Conservation (phyloP, 2,888 invertebrate genomes). For the Cosmia trapezina region DNA sequence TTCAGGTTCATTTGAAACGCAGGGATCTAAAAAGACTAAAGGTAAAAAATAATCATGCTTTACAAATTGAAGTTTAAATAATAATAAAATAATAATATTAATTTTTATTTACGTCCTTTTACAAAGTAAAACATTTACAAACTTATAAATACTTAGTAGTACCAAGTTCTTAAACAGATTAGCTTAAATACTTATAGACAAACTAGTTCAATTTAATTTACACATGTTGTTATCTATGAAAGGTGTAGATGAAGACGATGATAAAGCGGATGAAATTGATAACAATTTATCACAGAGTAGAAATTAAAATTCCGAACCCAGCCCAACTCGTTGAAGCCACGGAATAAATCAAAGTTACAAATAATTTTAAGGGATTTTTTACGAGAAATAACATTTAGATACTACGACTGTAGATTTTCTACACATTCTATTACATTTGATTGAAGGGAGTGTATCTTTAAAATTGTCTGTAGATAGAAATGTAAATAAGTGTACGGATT, state of each 20-base stretch:
- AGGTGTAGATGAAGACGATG: too few species aligned
- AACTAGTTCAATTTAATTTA: too few species aligned
- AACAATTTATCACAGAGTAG: not conserved
- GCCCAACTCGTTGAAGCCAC: not conserved
- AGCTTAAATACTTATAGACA: too few species aligned
- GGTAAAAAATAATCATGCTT: conserved; percentile 18
- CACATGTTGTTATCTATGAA: too few species aligned
- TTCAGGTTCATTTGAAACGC: conserved; percentile 30
- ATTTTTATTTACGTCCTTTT: too few species aligned
- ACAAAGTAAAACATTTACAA: too few species aligned
- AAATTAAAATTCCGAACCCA: not conserved
- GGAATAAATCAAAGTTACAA: conserved; percentile 8
- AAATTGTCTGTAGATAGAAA: not conserved
- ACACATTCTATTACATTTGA: not conserved
- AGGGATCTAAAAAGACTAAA: conserved; percentile 16
- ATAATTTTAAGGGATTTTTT: not conserved
- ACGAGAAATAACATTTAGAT: not conserved
- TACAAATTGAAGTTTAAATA: not conserved
- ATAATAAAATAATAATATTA: too few species aligned
- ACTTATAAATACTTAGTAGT: too few species aligned
- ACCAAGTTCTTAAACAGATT: too few species aligned
- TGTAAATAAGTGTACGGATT: not conserved
- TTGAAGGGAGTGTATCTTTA: not conserved
- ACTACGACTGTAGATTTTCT: not conserved
- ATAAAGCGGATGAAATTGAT: not conserved